Base-by-base conservation (phyloP, 1,140 invertebrate species). In the Nasonia vitripennis region DNA sequence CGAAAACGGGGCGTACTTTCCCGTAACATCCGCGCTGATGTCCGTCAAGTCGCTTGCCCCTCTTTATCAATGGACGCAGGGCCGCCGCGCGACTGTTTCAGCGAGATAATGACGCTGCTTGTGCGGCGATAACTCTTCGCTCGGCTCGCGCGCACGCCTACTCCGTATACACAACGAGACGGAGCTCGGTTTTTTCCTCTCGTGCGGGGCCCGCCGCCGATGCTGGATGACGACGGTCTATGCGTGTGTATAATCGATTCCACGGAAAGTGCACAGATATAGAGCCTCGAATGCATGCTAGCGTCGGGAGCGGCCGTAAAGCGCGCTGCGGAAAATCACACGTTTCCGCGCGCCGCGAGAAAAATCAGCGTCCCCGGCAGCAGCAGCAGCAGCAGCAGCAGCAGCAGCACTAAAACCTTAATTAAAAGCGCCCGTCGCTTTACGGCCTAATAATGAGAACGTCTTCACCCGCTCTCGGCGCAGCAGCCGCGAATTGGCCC, bases 391-490 rank as follows among this genome's bases (percentile, higher is more conserved):
- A 41, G n/a, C n/a, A n/a, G 9, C 71, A n/a, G 17, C 45, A 23
- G 17, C 45, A 23, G 70, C 48, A 34, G 17, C 73, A 41, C 51
- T 62, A 75, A 75, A 75, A 75, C 23, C 6, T 83, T 83, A 75
- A 83, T 83, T 83, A 75, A 83, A 74, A 34, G 27, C n/a, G 34
- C 45, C 23, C 10, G 51, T 31, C 45, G 51, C 14, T 81, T 73
- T 73, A 71, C 68, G 11, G 41, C 68, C 5, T 23, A 51, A 71
- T 62, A 51, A 71, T 62, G 67, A 81, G 67, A 67, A 62, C 55
- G 6, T 62, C 17, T 62, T 62, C 17, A 62, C 55, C 20, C 55
- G 14, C 20, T 62, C 51, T 55, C 20, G 6, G 20, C 55, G 6
- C 55, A 62, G 6, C 55, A n/a, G 55, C 55, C 20, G 55, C 55